Percentiles rank a stretch among this genome's conserved stretches.
phyloP scores from a whole-genome alignment of 2,797 vertebrate species.

The Sparidentex hasta region DNA sequence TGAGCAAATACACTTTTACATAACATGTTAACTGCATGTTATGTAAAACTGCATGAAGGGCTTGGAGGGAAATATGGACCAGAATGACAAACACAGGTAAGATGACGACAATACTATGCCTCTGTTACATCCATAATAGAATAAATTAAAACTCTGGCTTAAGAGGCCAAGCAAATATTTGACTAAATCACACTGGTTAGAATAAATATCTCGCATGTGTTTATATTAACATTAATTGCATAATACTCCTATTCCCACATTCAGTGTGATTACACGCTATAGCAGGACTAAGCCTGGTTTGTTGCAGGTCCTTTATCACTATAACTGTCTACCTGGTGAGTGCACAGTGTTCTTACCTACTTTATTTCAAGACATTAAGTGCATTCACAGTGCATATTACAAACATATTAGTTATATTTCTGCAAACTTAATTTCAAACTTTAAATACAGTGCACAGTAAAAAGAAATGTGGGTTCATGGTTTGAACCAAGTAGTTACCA shows the following conservation, averaged over 20 bases:
- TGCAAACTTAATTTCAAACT: neutral
- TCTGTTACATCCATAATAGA: neutral
- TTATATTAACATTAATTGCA: neutral
- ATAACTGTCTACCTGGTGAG: neutral
- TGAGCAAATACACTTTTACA: neutral
- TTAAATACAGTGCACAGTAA: neutral
- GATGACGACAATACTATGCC: neutral
- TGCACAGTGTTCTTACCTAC: neutral
- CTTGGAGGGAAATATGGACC: neutral
- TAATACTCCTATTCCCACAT: neutral
- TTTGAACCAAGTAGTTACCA: neutral
- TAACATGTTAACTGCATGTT: neutral
- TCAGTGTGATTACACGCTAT: neutral
- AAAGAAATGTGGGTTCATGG: too few species aligned
- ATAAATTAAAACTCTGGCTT: neutral
- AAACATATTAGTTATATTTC: neutral
- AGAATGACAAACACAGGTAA: constrained; percentile 2
- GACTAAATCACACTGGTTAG: neutral
- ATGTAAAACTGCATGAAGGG: neutral
- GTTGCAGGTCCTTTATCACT: neutral
- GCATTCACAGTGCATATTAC: neutral
- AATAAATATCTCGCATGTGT: neutral
- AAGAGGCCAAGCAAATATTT: neutral
- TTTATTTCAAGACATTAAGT: too few species aligned
- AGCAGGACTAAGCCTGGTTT: neutral